Base-by-base conservation (phyloP, 2,113 vertebrate species). In the Isichthys henryi region DNA sequence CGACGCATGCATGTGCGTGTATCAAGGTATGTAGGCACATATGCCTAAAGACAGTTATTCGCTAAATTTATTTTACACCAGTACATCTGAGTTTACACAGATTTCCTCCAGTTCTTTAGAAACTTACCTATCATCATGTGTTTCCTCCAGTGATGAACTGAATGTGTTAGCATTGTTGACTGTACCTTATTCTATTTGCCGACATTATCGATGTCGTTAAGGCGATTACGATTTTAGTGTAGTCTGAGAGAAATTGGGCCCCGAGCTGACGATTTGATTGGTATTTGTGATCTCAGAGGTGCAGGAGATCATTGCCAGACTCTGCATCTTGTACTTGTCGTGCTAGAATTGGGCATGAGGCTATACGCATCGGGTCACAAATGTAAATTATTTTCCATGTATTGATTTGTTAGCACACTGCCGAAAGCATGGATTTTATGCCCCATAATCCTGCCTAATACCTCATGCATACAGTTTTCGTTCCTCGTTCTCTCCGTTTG, bases 371-470 rank as follows among this genome's bases (percentile, higher is more conserved):
- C 21, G 13, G 35, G 39, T n/a, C 50, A 17, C 49, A 89, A 39
- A 52, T 83, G 31, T 89, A 56, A 83, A 82, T 46, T 86, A 62
- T 86, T 39, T 66, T 58, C 53, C 39, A 15, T 13, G 70, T 50
- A 70, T 88, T 62, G 88, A 91, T 89, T 91, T 80, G 77, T 88
- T 86, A 86, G 74, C n/a, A 52, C 53, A n/a, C 10, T 66, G 48
- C 88, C 89, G 80, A 52, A 43, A 58, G 87, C 62, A 35, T 58
- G 58, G 66, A 62, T 83, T 43, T 19, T 74, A 87, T 86, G 82
- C 89, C 83, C 83, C 66, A 77, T 90, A 87, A 88, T 90, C 87
- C 87, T 50, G 80, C 70, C 82, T 74, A 89, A 90, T 89, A 49
- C 58, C 53, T 66, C 77, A 86, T 45, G 49, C 86, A 58, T 88